These are phyloP conservation scores for Enteromius paludinosus DNA, from an alignment of 2,797 vertebrate genomes.

Conservation along the genomic window DNA sequence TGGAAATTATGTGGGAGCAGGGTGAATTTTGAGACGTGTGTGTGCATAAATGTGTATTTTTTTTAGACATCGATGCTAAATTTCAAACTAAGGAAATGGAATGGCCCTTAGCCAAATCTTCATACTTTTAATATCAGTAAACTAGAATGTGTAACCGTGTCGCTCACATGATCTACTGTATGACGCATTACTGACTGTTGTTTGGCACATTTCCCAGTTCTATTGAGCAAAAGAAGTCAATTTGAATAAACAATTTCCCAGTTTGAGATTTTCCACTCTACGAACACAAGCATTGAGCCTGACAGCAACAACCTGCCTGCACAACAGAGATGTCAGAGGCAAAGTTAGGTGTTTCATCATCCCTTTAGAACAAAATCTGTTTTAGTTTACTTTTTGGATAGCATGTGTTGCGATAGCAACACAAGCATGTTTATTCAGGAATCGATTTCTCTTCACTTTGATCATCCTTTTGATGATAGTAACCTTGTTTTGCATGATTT, in stretches of 20 bases:
- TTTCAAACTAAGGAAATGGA: not conserved
- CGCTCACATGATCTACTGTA: constrained; percentile 9
- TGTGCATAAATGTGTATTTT: not conserved
- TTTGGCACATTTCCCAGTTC: constrained; percentile 9
- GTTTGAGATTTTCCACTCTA: constrained; percentile 22
- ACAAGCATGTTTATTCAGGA: constrained; percentile 7
- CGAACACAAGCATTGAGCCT: not conserved
- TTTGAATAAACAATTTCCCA: constrained; percentile 2
- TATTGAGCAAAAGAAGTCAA: constrained; percentile 8
- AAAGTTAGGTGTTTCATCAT: not conserved
- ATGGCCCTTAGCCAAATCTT: constrained; percentile 11
- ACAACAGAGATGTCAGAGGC: constrained; percentile 19
- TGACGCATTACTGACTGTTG: not conserved
- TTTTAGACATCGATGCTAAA: not conserved
- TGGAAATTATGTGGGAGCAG: not conserved
- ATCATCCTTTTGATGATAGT: not conserved
- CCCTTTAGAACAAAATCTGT: constrained; percentile 5
- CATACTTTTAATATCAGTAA: constrained; percentile 11
- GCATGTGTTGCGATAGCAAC: not conserved
- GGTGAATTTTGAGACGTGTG: not conserved
- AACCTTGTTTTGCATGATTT: not conserved
- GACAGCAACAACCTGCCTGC: constrained; percentile 6
- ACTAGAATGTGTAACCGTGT: constrained; percentile 9
- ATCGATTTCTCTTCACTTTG: constrained; percentile 16
- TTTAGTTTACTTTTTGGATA: constrained; percentile 4